phyloP scores from a whole-genome alignment of 2,888 invertebrate species.

The Odontocolon sp. region DNA sequence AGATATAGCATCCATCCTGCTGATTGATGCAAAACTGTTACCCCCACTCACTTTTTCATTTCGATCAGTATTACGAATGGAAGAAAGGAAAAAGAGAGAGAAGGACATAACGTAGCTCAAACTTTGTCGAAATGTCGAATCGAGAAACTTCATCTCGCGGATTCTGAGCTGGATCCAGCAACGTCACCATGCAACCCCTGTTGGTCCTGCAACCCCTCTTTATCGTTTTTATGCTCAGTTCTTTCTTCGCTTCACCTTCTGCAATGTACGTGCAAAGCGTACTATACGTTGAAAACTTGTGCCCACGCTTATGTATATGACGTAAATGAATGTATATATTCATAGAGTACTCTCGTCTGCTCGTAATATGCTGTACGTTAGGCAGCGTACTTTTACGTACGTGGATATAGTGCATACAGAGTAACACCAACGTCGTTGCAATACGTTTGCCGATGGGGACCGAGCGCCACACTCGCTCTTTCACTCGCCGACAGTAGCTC shows the following conservation, averaged over 20 bases:
- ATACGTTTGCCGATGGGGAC: neutral
- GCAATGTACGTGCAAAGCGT: neutral
- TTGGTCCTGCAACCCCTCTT: conserved; percentile 2
- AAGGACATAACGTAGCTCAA: conserved; percentile 7
- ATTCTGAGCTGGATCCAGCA: neutral
- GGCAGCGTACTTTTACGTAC: conserved; percentile 27
- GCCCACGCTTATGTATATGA: conserved; percentile 2
- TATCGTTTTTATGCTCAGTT: neutral
- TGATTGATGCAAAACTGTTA: too few relatives aligned
- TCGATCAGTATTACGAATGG: conserved; percentile 24
- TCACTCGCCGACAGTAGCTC: conserved; percentile 39
- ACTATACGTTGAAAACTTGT: neutral
- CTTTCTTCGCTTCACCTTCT: conserved; percentile 41
- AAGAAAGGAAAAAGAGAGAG: neutral
- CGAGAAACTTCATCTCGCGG: conserved; percentile 26
- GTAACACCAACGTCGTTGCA: conserved; percentile 13
- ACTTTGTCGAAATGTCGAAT: conserved; percentile 27
- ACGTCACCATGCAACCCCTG: conserved; percentile 26
- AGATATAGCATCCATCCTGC: too few relatives aligned
- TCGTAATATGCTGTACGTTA: conserved; percentile 28
- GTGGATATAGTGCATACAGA: neutral
- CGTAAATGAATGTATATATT: conserved; percentile 51
- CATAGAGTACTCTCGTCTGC: conserved; percentile 44
- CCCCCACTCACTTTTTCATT: too few relatives aligned
- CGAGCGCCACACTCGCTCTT: conserved; percentile 21